Percentiles rank a stretch among this genome's conserved stretches.
Evolutionary conservation across 2,113 vertebrate species (phyloP).

Genomic region (Sylvicapra grimmia): DNA sequence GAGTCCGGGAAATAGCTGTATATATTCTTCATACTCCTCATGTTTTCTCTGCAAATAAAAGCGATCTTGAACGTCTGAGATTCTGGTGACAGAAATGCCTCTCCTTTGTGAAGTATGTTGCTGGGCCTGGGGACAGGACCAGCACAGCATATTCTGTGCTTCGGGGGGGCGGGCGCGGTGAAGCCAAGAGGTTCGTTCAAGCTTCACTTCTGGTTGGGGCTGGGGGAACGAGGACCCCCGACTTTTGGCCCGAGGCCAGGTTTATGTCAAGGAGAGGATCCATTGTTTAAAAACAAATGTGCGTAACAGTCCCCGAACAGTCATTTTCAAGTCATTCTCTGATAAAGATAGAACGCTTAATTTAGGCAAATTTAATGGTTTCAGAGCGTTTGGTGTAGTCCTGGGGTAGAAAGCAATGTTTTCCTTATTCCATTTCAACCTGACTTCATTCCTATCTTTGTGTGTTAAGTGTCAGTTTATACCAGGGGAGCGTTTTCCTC

Average conservation of each 20-base stretch:
- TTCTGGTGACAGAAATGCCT: background rate
- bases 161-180: accelerated
- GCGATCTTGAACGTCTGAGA: background rate
- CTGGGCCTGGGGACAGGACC: background rate
- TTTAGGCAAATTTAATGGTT: background rate
- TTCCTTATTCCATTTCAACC: background rate
- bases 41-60: background rate
- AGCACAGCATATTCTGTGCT: accelerated
- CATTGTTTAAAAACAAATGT: background rate
- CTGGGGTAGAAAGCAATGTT: background rate
- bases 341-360: background rate
- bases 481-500: background rate
- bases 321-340: background rate
- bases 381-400: background rate
- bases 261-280: background rate
- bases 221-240: background rate
- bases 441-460: background rate
- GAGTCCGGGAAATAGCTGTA: background rate
- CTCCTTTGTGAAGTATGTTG: background rate
- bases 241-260: background rate
- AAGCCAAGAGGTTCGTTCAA: accelerated
- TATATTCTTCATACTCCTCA: background rate
- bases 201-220: background rate
- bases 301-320: background rate
- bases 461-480: background rate